phyloP scores from a whole-genome alignment of 2,113 vertebrate species.

The Calyptommatus sinebrachiatus region DNA sequence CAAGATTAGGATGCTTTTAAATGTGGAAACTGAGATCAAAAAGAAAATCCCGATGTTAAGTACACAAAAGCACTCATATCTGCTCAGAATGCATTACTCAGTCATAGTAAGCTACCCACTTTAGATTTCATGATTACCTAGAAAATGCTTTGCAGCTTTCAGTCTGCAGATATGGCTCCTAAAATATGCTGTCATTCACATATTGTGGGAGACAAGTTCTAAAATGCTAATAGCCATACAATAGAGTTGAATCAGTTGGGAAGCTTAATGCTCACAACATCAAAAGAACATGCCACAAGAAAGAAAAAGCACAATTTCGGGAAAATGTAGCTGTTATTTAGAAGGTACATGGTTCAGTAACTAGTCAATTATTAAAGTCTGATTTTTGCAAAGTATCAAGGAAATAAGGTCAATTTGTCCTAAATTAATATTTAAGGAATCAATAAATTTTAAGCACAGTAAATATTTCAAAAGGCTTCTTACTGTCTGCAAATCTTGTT shows the following conservation, averaged over 20 bases:
- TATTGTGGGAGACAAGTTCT: conserved; percentile 46
- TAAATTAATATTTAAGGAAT: conserved; percentile 2
- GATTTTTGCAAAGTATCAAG: conserved; percentile 9
- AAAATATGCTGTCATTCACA: conserved; percentile 56
- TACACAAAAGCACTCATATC: conserved; percentile 54
- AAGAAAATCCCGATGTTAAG: conserved; percentile 52
- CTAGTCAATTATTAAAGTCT: conserved; percentile 14
- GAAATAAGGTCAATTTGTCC: conserved; percentile 15
- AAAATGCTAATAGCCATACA: conserved; percentile 47
- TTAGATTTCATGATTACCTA: conserved; percentile 64
- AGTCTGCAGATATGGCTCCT: conserved; percentile 41
- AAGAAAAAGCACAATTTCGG: neutral
- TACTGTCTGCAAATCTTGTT: conserved; percentile 8
- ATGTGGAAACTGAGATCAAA: conserved; percentile 49
- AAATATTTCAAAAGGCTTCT: conserved; percentile 17
- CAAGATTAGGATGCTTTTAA: conserved; percentile 50
- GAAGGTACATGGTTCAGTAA: conserved; percentile 9
- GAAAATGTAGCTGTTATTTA: neutral
- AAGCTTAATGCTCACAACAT: conserved; percentile 43
- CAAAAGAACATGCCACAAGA: conserved; percentile 39
- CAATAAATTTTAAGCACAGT: conserved; percentile 24
- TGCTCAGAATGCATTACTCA: conserved; percentile 50
- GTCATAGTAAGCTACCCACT: conserved; percentile 50
- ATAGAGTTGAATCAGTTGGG: conserved; percentile 28
- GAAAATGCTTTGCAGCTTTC: conserved; percentile 52